A percentile compares a stretch with the other conserved stretches of the same genome.
Evolutionary conservation across 2,888 invertebrate species (phyloP).

Genomic region (Anticlea derivata): DNA sequence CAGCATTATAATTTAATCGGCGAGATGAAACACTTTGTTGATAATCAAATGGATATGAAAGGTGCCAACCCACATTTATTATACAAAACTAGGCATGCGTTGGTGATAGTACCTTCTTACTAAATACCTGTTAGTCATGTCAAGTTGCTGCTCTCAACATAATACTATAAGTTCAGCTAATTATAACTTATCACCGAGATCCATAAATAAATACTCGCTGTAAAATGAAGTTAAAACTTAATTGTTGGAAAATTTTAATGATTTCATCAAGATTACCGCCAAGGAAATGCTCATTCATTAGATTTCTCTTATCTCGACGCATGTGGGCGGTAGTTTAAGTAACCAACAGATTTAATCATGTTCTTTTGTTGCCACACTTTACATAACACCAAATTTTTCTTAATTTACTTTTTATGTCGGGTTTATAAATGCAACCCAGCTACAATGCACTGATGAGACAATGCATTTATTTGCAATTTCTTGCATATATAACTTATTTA

Average conservation of each 20-base stretch:
- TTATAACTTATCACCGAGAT: constrained; percentile 5
- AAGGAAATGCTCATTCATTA: not conserved
- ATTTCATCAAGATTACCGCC: constrained; percentile 3
- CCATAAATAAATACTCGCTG: constrained; percentile 10
- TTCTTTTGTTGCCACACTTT: too few species aligned
- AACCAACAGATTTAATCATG: too few species aligned
- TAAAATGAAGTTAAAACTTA: not conserved
- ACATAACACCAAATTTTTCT: too few species aligned
- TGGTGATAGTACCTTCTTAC: constrained; percentile 7
- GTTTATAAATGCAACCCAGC: too few species aligned
- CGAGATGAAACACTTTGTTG: constrained; percentile 52
- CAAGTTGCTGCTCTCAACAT: constrained; percentile 26
- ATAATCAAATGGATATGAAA: constrained; percentile 34
- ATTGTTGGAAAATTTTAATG: constrained; percentile 11
- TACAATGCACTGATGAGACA: too few species aligned
- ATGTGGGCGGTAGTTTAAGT: too few species aligned
- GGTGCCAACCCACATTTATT: constrained; percentile 27
- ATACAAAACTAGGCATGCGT: constrained; percentile 25
- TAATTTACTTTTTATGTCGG: too few species aligned
- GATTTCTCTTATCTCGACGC: not conserved
- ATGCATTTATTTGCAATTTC: too few species aligned
- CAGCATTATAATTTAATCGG: constrained; percentile 59
- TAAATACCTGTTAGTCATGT: constrained; percentile 28
- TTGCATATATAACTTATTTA: too few species aligned
- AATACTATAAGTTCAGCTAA: not conserved